Base-by-base conservation (phyloP, 2,888 invertebrate genomes). In the Heliconius hortense region DNA sequence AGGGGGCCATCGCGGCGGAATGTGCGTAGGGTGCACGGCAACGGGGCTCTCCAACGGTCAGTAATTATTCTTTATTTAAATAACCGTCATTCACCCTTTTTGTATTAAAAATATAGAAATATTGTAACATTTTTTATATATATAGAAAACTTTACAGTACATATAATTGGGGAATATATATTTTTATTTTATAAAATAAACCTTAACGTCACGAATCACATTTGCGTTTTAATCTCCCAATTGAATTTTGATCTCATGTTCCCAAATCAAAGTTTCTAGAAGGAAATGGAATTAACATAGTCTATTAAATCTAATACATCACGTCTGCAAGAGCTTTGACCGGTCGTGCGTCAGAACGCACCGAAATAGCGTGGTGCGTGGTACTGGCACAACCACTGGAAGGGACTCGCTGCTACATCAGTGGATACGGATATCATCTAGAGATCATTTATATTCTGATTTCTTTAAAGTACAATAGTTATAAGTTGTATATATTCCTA, bases 291-390 rank as follows among this genome's bases (percentile, higher is more conserved):
- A 73, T 43, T 60, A 60, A 68, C 24, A 74, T 74, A 68, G 62
- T 56, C 35, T 69, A 75, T 74, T 31, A 59, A 72, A 60, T 60
- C 31, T 72, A 48, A 53, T 43, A 26, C 72, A 64, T 56, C 48
- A 64, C 75, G 75, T 67, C 67, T 56, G 53, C 72, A 73, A 74
- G 79, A 77, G 70, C 80, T 78, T 78, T 80, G 80, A 80, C 79
- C 78, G 77, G 64, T 60, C 76, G 74, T 80, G 79, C 80, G 80
- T 80, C 80, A 80, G 74, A 53, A 28, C 60, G 69, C 70, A 62
- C 74, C 53, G 70, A 77, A 77, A 77, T 75, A 77, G 70, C 72
- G 63, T 64, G 64, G 35, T 64, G 63, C 26, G 43, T 60, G 59
- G 31, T 73, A 39, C 64, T 59, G 18, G 53, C 73, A 69, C 48